These are phyloP conservation scores for Polypedilum vanderplanki DNA, from an alignment of 1,140 invertebrate genomes.

Conservation along the genomic window DNA sequence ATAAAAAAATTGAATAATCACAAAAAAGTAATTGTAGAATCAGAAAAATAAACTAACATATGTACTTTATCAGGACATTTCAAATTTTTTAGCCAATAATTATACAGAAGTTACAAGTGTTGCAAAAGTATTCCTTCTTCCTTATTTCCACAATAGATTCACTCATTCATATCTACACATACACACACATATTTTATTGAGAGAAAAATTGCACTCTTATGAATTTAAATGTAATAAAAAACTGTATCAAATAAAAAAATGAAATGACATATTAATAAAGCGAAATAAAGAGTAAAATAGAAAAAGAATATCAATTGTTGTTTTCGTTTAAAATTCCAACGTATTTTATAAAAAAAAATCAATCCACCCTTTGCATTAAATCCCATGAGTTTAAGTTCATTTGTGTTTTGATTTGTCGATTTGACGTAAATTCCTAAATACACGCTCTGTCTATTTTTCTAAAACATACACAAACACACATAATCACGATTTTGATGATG, in stretches of 20 bases:
- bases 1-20: background rate
- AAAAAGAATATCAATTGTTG: background rate
- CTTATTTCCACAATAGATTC: background rate
- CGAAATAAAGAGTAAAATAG: background rate
- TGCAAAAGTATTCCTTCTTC: background rate
- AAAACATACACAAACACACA: too few relatives aligned
- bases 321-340: too few relatives aligned
- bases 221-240: slow-evolving; percentile 16
- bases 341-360: too few relatives aligned
- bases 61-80: slow-evolving; percentile 2
- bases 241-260: background rate
- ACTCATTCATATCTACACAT: background rate
- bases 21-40: background rate
- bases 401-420: background rate
- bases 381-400: background rate
- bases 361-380: too few relatives aligned
- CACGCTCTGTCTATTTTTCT: background rate
- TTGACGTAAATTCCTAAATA: slow-evolving; percentile 19
- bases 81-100: background rate
- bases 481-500: background rate
- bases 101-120: background rate
- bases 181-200: slow-evolving; percentile 6
- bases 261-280: background rate
- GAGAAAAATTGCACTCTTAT: slow-evolving; percentile 18
- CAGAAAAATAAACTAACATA: background rate